Evolutionary conservation across 2,113 vertebrate genomes (phyloP), one percentile per base, ranked within the genome.

Genomic region (western clawed frog (Xenopus tropicalis)): DNA sequence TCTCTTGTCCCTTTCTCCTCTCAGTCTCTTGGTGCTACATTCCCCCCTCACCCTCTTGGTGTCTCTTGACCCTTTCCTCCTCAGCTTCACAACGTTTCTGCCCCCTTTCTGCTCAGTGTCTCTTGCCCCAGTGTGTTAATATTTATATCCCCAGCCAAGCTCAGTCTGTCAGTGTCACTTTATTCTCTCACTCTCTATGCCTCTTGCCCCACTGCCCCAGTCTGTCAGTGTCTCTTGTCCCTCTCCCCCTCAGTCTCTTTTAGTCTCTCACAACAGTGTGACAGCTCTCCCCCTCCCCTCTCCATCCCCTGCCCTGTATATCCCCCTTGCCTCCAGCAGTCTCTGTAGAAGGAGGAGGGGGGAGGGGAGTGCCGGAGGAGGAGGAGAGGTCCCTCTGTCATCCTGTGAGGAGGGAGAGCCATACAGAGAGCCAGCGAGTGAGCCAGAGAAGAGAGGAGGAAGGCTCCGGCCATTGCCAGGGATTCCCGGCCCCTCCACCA

Each of bases 401-500:
- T 69, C 24, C 58, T 74, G 72, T 37, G 44, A 46, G 44, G 65
- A 69, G 73, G 58, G 61, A 66, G 66, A 62, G 73, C 37, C 58
- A 46, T 22, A 48, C 14, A 48, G 56, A 58, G 23, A 74, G 24
- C 21, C 43, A 46, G 57, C 51, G 66, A 37, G 42, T 22, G 66
- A 52, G 65, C 56, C 37, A 56, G 42, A 19, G 29, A 66, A 16
- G 42, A 63, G 9, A 10, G 12, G 42, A 67, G 54, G 64, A 59
- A 51, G 52, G 66, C 48, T 80, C 65, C 81, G 82, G 75, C 77
- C 81, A 79, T 74, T 77, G 72, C n/a, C 80, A 63, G 63, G 77
- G 52, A 69, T 70, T 62, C 66, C 59, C 69, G 43, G 88, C 79
- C 72, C 81, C 73, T 83, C 82, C 62, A 74, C 78, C 94, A 89